Evolutionary conservation across 2,113 vertebrate species (phyloP), one percentile per base, ranked within the genome.

Genomic region (Marcusenius ussheri): DNA sequence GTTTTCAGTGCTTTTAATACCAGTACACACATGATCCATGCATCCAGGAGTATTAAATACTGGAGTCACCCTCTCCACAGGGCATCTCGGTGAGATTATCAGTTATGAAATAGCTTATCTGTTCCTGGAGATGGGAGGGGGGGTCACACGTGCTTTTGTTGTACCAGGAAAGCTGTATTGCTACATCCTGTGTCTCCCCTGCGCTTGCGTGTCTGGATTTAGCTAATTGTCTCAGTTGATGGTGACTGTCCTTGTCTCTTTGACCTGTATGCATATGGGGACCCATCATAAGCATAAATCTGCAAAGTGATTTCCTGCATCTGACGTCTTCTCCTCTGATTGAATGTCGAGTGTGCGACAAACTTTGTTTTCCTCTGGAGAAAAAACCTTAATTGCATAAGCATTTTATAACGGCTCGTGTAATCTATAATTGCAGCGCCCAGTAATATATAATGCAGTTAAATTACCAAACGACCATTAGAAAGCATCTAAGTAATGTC

Each of bases 351-450:
- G 74, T 80, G 35, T 80, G 74, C 35, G 74, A 80, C 46, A 80
- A 80, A 85, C 24, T 85, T 85, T 85, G 45, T 85, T 85, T 80
- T 80, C 74, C 74, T 80, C 74, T 80, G 74, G 74, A 42, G 74
- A 80, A 80, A 80, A 80, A 42, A 35, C 74, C 74, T 80, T 42
- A 80, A 80, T 80, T 80, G 74, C 74, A 42, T 80, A 80, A 80
- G 74, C 35, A 15, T 80, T 80, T 80, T 42, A 80, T 80, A 80
- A 80, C 42, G 74, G 35, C 35, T 80, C 10, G 6, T 80, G 74
- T 80, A 80, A 80, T 80, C 74, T 80, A 80, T 42, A 80, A 80
- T 80, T 42, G 74, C 6, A 80, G 74, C 15, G 5, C 35, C 6
- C 35, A 19, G 74, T 80, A 80, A 80, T 80, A 80, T 80, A 80